phyloP scores from a whole-genome alignment of 1,140 invertebrate species.

The Lasioglossum albipes region DNA sequence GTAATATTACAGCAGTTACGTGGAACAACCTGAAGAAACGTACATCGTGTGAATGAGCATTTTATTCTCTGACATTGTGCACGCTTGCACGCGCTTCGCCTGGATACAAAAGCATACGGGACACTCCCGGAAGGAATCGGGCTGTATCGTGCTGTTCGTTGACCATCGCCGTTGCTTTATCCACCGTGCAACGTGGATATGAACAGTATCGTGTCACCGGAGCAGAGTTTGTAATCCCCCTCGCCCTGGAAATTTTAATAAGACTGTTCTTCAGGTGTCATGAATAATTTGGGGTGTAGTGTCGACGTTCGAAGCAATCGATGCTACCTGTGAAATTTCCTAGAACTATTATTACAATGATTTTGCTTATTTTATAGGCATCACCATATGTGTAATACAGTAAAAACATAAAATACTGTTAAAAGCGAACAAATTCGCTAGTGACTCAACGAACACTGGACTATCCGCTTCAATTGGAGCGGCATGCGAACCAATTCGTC shows the following conservation, averaged over 20 bases:
- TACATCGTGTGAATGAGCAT: conserved; percentile 62
- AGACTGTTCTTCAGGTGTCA: background rate
- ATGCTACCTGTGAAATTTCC: too few species aligned
- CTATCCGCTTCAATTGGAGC: conserved; percentile 5
- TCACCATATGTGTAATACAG: too few species aligned
- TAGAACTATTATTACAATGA: too few species aligned
- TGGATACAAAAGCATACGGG: background rate
- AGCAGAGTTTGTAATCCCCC: conserved; percentile 82
- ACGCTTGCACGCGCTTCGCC: background rate
- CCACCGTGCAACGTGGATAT: conserved; percentile 88
- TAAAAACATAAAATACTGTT: too few species aligned
- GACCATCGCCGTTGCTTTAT: conserved; percentile 65
- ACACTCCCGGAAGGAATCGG: background rate
- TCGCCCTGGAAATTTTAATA: conserved; percentile 80
- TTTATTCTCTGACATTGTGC: conserved; percentile 58
- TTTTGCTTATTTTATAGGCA: too few species aligned
- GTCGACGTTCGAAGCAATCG: too few species aligned
- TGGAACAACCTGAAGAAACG: conserved; percentile 63
- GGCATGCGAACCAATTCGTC: background rate
- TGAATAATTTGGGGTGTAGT: background rate
- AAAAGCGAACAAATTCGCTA: too few species aligned
- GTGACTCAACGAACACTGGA: background rate
- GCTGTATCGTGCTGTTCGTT: background rate
- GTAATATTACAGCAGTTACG: conserved; percentile 72
- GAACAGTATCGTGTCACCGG: conserved; percentile 84